Evolutionary conservation across 2,113 vertebrate genomes (phyloP), one percentile per base, ranked within the genome.

Genomic region (Oophaga pumilio): DNA sequence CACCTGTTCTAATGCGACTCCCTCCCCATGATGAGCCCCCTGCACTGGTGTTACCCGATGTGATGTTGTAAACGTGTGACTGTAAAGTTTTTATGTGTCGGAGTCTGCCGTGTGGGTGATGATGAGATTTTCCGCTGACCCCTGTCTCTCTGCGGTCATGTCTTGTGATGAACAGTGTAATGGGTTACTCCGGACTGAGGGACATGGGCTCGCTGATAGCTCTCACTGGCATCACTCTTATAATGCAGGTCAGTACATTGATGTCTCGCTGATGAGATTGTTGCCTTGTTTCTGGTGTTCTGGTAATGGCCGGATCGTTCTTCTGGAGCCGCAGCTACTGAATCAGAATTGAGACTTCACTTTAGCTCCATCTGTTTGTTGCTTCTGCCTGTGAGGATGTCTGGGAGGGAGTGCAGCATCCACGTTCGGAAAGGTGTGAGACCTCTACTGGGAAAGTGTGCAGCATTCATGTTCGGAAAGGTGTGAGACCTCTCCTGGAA

Each of bases 1-100:
- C 33, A 43, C 33, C 33, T 3, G 33, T 2, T 2, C 33, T 43
- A 5, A 43, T 43, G 33, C 33, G 1, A 4, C 33, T 43, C 33
- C 33, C 33, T 4, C 33, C 1, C 3, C 33, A 43, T 2, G 33
- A 43, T 43, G 33, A 43, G 33, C 33, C 33, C 33, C 33, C 33
- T 2, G 2, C 33, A 22, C 76, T 57, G 26, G 11, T 77, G 49
- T 71, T 14, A 17, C 13, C 6, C 62, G 62, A n/a, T 10, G 22
- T 24, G 28, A 11, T n/a, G 22, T 24, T 57, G 76, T 10, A 12
- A 52, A n/a, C 13, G 10, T 77, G 6, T 50, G 18, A 22, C 11
- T 52, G 53, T 77, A n/a, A 79, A 59, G 76, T n/a, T 28, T 53
- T 59, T 18, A 77, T 78, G 76, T 78, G 22, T 26, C 76, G 52